Evolutionary conservation across 2,797 vertebrate species (phyloP), one percentile per base, ranked within the genome.

Genomic region (Lithobates sylvaticus): DNA sequence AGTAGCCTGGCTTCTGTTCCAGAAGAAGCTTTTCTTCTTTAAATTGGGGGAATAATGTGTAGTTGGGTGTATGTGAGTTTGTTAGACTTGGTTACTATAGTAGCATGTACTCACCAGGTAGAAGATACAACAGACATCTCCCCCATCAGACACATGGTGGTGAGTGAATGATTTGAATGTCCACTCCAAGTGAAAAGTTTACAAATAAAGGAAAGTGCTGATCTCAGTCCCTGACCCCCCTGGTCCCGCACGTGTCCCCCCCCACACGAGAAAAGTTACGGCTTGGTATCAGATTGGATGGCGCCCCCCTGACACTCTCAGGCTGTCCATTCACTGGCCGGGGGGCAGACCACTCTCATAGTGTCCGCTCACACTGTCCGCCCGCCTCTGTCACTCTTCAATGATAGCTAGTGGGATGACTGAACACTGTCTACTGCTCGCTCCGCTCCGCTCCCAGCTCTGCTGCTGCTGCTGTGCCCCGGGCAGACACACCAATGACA

Each of bases 71-170:
- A 15, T 61, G 6, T 61, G 10, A 61, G 54, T 61, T 61, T 61
- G 54, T 61, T 61, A 61, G 5, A 61, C 21, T 61, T 61, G 4
- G 54, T 61, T 61, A 61, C 54, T 61, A 36, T 54, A 65, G 77
- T 3, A 26, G 58, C 88, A 85, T 89, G 90, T 88, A 91, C 92
- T 92, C 89, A 91, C 93, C 92, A 91, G 92, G 92, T 91, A 91
- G 90, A 91, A 27, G 91, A 88, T 90, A 75, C 54, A 81, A 87
- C 78, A 86, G 70, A 88, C 88, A 42, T 78, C 86, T 70, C 77
- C 71, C 84, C 86, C 58, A n/a, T 27, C 15, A 23, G 23, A 0
- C 32, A 47, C 26, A 32, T 79, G 42, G 23, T 42, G 69, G 23
- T 42, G 69, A 2, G 7, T 71, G 18, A 36, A 71, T 71, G 32